Evolutionary conservation across 1,140 invertebrate genomes (phyloP), one percentile per base, ranked within the genome.

Genomic region (Drosophila kohkoa): DNA sequence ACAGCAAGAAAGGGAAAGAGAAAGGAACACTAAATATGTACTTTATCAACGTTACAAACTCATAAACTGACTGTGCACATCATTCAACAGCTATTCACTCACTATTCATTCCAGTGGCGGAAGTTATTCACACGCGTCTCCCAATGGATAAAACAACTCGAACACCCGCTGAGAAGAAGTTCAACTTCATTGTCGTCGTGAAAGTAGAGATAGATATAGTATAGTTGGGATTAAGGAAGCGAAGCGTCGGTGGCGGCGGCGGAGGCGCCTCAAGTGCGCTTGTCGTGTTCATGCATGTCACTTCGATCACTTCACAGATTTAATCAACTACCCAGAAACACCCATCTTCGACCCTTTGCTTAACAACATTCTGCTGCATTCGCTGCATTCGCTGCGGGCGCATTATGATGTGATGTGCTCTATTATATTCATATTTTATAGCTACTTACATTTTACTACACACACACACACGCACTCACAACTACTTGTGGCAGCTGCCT

Each of bases 341-440:
- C 28, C 54, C 32, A 25, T 25, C 20, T 25, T 28, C 25, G 10
- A 11, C 28, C 7, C 16, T n/a, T 1, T 6, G 28, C 49, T 15
- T 10, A 8, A 35, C 13, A n/a, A 43, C 57, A 64, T 63, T 54
- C 45, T 43, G 43, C 52, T 66, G 73, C 51, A 72, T 54, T 48
- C 69, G 43, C 52, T 66, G 73, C 51, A 72, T 54, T 48, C 69
- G 64, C 69, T 77, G 75, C 75, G 69, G 75, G 69, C 77, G 74
- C 74, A 73, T 77, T 69, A 79, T 77, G 77, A 77, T 77, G 75
- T 79, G 77, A 77, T 77, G 77, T 77, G 70, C 78, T 81, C 79
- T 81, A 81, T 81, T 81, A 81, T 81, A 81, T 81, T 81, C 79
- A 81, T 79, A 81, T 81, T 81, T 81, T 81, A 81, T 81, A 81